Conservation (phyloP, 2,113 vertebrate species). For the Pipa parva region DNA sequence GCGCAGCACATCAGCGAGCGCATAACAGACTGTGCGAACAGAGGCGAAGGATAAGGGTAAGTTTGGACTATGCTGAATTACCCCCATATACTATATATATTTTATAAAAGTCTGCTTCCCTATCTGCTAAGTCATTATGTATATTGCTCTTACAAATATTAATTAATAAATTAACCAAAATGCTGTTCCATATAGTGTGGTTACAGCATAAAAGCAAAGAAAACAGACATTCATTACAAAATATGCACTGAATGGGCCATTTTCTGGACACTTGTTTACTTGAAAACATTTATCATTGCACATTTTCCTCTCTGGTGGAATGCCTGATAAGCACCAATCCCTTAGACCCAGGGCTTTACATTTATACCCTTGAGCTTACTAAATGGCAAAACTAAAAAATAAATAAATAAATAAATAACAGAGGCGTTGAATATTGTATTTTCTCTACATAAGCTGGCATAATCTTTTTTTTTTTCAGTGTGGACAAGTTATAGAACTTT, state of each 20-base stretch:
- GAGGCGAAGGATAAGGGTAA: no score
- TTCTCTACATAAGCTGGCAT: slow-evolving; percentile 67
- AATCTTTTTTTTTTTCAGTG: slow-evolving; percentile 50
- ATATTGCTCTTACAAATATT: slow-evolving; percentile 20
- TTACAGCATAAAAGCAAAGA: slow-evolving; percentile 19
- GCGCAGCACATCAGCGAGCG: no score
- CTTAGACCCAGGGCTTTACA: slow-evolving; percentile 33
- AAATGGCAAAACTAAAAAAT: slow-evolving; percentile 30
- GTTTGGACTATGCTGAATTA: no score
- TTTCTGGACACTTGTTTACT: slow-evolving; percentile 16
- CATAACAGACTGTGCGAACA: no score
- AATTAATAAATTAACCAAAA: slow-evolving; percentile 39
- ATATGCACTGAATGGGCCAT: slow-evolving; percentile 14
- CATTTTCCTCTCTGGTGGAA: slow-evolving; percentile 30
- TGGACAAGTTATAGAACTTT: slow-evolving; percentile 52
- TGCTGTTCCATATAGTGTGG: slow-evolving; percentile 32
- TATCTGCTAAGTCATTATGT: no score
- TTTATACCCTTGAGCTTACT: slow-evolving; percentile 33
- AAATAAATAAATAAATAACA: no score
- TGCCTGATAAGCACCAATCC: slow-evolving; percentile 26
- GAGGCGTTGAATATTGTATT: slow-evolving; percentile 60
- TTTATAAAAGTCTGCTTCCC: no score
- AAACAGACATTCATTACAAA: slow-evolving; percentile 33
- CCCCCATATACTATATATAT: no score
- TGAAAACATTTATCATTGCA: slow-evolving; percentile 36